Percentiles rank a stretch among this genome's conserved stretches.
These are phyloP conservation scores for Doris montereyensis DNA, from an alignment of 2,888 invertebrate species.

Conservation along the genomic window DNA sequence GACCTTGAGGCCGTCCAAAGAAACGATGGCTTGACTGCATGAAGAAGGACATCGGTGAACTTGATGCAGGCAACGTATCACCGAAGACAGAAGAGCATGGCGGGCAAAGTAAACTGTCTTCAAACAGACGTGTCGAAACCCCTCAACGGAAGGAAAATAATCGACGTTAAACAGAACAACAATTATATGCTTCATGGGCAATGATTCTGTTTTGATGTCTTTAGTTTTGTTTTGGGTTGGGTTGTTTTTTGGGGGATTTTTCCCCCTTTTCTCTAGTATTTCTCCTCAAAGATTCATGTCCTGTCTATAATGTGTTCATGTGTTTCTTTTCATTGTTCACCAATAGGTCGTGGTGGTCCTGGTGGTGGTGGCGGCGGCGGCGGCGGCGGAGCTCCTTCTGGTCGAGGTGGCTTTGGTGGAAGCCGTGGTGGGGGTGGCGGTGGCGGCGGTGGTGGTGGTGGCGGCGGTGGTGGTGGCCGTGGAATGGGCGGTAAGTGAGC, in stretches of 20 bases:
- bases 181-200: too few relatives aligned
- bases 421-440: slow-evolving; percentile 60
- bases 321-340: neutral
- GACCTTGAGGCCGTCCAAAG: too few relatives aligned
- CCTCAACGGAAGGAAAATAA: too few relatives aligned
- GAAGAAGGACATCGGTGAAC: too few relatives aligned
- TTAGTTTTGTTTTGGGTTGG: neutral
- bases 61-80: too few relatives aligned
- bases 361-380: slow-evolving; percentile 70
- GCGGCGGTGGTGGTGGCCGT: slow-evolving; percentile 53
- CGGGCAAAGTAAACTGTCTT: too few relatives aligned
- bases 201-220: neutral
- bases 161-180: too few relatives aligned
- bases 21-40: too few relatives aligned
- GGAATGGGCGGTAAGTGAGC: too few relatives aligned
- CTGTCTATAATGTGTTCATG: neutral
- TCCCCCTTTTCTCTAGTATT: neutral
- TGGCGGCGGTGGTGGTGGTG: slow-evolving; percentile 63
- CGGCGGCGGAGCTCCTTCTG: slow-evolving; percentile 68
- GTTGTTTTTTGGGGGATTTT: neutral
- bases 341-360: slow-evolving; percentile 45
- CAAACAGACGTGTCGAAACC: too few relatives aligned
- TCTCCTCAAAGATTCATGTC: neutral
- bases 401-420: slow-evolving; percentile 27
- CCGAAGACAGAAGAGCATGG: too few relatives aligned